Conservation (phyloP, 2,113 vertebrate species). For the Limnothrissa miodon region DNA sequence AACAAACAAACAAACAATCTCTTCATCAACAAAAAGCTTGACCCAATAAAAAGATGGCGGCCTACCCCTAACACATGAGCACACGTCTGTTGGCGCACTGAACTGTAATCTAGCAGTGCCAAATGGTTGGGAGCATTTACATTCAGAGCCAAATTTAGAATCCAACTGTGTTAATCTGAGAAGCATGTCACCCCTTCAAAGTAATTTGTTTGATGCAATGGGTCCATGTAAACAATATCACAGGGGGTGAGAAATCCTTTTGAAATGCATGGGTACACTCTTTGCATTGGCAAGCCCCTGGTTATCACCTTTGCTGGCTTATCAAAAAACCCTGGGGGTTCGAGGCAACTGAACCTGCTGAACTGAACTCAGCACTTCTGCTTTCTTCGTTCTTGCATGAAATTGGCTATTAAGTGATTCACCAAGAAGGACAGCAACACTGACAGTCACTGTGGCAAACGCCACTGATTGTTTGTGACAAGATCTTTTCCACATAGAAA, state of each 20-base stretch:
- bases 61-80: not conserved
- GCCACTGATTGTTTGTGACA: conserved; percentile 38
- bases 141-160: conserved; percentile 13
- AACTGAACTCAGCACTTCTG: conserved; percentile 61
- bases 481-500: conserved; percentile 25
- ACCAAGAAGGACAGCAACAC: conserved; percentile 47
- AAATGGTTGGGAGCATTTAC: not conserved
- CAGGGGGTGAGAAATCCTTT: conserved; percentile 29
- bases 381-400: conserved; percentile 67
- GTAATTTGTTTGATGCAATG: conserved; percentile 28
- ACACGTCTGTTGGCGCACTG: not conserved
- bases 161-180: conserved; percentile 45
- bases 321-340: conserved; percentile 58
- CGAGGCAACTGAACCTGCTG: conserved; percentile 53
- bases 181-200: conserved; percentile 35
- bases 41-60: not conserved
- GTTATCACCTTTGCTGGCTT: conserved; percentile 40
- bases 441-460: conserved; percentile 46
- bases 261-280: conserved; percentile 3
- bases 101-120: not conserved
- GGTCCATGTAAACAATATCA: conserved; percentile 52
- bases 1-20: not conserved
- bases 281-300: conserved; percentile 1
- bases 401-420: conserved; percentile 69
- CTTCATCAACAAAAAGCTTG: not conserved